These are phyloP conservation scores for Actinostola sp. DNA, from an alignment of 92 coral and sea anemone genomes.

Conservation along the genomic window DNA sequence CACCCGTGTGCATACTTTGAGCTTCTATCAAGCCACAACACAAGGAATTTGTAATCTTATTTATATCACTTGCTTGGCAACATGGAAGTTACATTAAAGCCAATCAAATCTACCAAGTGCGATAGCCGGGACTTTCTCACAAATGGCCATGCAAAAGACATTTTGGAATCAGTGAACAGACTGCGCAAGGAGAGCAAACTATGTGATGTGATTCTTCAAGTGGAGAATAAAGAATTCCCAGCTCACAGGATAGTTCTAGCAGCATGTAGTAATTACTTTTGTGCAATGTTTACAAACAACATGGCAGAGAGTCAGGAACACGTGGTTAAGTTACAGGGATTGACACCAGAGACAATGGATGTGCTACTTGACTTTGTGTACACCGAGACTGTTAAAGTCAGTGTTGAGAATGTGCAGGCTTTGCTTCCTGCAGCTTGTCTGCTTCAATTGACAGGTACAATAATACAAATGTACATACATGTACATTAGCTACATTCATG, in stretches of 20 bases:
- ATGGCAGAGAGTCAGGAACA: constrained; percentile 92
- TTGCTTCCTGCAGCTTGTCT: constrained; percentile 96
- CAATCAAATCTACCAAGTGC: constrained; percentile 26
- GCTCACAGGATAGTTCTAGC: constrained; percentile 92
- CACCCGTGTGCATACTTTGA: too few relatives aligned
- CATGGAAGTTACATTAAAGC: constrained; percentile 15
- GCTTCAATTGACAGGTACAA: constrained; percentile 84
- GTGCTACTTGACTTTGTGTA: constrained; percentile 91
- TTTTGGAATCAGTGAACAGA: constrained; percentile 78
- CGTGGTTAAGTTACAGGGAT: constrained; percentile 75
- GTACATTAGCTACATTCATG: too few relatives aligned
- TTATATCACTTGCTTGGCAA: not conserved
- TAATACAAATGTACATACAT: not conserved
- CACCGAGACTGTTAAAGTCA: constrained; percentile 94
- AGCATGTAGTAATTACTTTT: constrained; percentile 95
- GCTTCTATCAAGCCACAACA: not conserved
- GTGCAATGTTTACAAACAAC: constrained; percentile 95
- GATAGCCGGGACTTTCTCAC: constrained; percentile 56
- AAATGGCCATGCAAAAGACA: constrained; percentile 85
- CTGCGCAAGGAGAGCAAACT: constrained; percentile 76
- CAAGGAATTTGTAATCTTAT: too few relatives aligned
- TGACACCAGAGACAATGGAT: constrained; percentile 93
- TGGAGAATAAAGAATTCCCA: constrained; percentile 77
- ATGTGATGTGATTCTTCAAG: constrained; percentile 83
- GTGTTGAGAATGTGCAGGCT: constrained; percentile 98